Conservation (phyloP, 2,888 invertebrate species). For the Zygothrica quintamaculata region DNA sequence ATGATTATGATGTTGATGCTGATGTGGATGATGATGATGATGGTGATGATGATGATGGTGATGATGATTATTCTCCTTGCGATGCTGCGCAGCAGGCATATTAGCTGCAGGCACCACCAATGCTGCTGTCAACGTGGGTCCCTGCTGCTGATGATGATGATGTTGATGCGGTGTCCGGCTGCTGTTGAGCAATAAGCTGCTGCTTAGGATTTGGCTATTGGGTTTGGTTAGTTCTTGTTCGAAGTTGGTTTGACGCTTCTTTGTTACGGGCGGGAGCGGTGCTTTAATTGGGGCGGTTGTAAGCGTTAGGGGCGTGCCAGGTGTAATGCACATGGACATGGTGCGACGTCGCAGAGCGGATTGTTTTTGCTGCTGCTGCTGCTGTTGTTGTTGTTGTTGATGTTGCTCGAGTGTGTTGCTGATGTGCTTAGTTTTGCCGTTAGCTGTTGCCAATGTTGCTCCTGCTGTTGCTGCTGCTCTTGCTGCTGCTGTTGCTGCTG, state of each 20-base stretch:
- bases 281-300: conserved; percentile 11
- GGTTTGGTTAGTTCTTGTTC: conserved; percentile 80
- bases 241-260: conserved; percentile 85
- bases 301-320: conserved; percentile 24
- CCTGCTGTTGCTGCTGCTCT: conserved; percentile 6
- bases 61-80: conserved; percentile 66
- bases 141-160: conserved; percentile 10
- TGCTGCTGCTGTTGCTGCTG: conserved; percentile 20
- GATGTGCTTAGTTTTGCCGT: conserved; percentile 67
- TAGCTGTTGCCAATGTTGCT: conserved; percentile 28
- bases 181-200: conserved; percentile 65
- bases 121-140: conserved; percentile 11
- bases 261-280: conserved; percentile 51
- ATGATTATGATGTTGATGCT: conserved; percentile 27
- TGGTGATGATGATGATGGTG: conserved; percentile 33
- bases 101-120: conserved; percentile 14
- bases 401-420: conserved; percentile 23
- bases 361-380: conserved; percentile 49
- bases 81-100: conserved; percentile 46
- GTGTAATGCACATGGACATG: conserved; percentile 67
- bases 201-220: conserved; percentile 69
- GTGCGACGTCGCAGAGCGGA: conserved; percentile 66
- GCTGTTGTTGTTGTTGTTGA: conserved; percentile 41
- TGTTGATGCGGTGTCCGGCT: conserved; percentile 46
- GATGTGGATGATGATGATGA: conserved; percentile 7